A percentile compares a stretch with the other conserved stretches of the same genome.
phyloP scores from a whole-genome alignment of 2,797 vertebrate genomes.

The Chelmon rostratus region DNA sequence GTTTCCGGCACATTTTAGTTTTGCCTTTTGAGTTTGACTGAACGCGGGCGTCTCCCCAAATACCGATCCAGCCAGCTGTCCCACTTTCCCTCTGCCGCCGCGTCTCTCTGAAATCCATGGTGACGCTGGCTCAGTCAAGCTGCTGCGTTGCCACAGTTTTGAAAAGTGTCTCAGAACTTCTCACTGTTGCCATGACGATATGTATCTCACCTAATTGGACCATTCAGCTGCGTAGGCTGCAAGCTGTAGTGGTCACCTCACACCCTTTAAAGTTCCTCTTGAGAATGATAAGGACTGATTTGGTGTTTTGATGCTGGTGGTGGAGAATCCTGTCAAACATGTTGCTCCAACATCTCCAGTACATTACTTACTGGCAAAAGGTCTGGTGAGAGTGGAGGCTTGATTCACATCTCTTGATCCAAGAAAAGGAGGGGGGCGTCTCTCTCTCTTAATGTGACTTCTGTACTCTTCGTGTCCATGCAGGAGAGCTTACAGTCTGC shows the following conservation, averaged over 20 bases:
- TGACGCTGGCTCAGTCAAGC: conserved; percentile 32
- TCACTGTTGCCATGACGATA: conserved; percentile 44
- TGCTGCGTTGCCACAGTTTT: conserved; percentile 32
- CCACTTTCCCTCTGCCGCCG: conserved; percentile 25
- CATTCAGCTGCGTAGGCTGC: background rate
- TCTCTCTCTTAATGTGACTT: no score
- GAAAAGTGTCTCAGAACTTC: conserved; percentile 17
- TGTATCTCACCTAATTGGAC: conserved; percentile 31
- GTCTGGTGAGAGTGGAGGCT: no score
- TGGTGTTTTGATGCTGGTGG: background rate
- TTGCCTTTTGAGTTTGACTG: conserved; percentile 27
- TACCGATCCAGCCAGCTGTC: conserved; percentile 42
- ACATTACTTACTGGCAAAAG: background rate
- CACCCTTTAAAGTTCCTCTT: background rate
- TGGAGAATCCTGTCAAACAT: background rate
- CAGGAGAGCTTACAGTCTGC: no score
- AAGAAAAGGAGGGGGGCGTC: no score
- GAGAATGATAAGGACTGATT: background rate
- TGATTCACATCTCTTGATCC: no score
- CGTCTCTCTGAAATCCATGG: conserved; percentile 42
- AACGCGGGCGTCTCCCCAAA: conserved; percentile 26
- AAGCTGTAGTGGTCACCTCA: background rate
- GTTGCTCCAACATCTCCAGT: background rate
- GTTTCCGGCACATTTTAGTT: conserved; percentile 37
- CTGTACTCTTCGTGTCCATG: no score